A percentile compares a stretch with the other conserved stretches of the same genome.
Conservation (phyloP, 1,140 invertebrate genomes). For the Atta colombica region DNA sequence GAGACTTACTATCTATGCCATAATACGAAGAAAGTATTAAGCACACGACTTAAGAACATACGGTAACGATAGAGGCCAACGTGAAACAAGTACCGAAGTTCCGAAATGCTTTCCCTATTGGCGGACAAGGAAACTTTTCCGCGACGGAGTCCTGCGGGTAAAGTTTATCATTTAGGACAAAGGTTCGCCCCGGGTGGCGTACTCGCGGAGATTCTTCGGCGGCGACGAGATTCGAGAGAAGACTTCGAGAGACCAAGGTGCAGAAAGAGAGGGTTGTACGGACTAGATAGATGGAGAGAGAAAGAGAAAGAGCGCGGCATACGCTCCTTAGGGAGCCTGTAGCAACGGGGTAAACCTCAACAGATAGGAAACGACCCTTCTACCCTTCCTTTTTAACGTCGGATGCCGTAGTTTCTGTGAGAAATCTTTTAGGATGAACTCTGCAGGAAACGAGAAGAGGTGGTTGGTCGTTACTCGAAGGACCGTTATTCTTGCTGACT, state of each 20-base stretch:
- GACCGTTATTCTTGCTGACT: slow-evolving; percentile 70
- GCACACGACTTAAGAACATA: slow-evolving; percentile 11
- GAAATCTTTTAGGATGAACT: slow-evolving; percentile 59
- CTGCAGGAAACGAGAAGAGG: slow-evolving; percentile 38
- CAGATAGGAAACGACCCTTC: slow-evolving; percentile 61
- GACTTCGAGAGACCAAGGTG: slow-evolving; percentile 6
- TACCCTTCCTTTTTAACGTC: slow-evolving; percentile 64
- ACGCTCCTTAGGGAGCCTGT: slow-evolving; percentile 6
- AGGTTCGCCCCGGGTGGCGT: slow-evolving; percentile 72
- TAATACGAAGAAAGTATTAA: not conserved
- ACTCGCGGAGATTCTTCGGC: slow-evolving; percentile 51
- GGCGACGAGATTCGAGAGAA: slow-evolving; percentile 41
- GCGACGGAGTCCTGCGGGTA: slow-evolving; percentile 72
- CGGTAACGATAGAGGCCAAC: slow-evolving; percentile 10
- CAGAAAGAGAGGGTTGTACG: not conserved
- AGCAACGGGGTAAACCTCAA: slow-evolving; percentile 23
- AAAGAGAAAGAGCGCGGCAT: not conserved
- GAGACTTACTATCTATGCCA: not conserved
- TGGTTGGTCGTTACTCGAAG: slow-evolving; percentile 70
- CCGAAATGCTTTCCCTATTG: slow-evolving; percentile 81
- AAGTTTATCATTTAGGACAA: slow-evolving; percentile 84
- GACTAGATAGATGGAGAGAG: not conserved
- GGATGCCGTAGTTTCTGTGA: slow-evolving; percentile 50
- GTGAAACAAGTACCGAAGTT: slow-evolving; percentile 70
- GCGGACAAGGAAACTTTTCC: slow-evolving; percentile 78